These are phyloP conservation scores for Drosophila mimica DNA, from an alignment of 2,888 invertebrate genomes.

Conservation along the genomic window DNA sequence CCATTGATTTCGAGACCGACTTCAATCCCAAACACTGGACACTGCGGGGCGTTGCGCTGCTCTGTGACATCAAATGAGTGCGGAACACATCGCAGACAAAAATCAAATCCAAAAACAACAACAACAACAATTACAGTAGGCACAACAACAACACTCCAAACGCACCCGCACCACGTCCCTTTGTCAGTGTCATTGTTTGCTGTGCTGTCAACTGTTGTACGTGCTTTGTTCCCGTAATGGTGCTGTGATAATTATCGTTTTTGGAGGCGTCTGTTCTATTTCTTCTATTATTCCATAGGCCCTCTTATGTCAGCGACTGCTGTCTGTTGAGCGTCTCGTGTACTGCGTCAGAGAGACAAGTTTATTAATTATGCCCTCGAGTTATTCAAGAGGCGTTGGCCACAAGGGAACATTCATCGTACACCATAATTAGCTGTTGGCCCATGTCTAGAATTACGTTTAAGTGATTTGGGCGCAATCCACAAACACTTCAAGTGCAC, in stretches of 20 bases:
- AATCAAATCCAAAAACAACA: neutral
- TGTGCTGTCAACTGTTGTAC: constrained; percentile 65
- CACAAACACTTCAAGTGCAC: constrained; percentile 30
- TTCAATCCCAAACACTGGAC: constrained; percentile 98
- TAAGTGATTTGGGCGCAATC: constrained; percentile 35
- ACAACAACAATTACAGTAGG: neutral
- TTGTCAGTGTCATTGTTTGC: constrained; percentile 51
- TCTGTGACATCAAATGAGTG: constrained; percentile 97
- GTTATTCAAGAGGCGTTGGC: constrained; percentile 38
- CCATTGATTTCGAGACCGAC: constrained; percentile 96
- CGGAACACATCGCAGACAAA: neutral
- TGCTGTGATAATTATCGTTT: constrained; percentile 72
- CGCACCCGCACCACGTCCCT: constrained; percentile 6
- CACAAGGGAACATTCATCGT: constrained; percentile 33
- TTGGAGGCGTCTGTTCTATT: constrained; percentile 24
- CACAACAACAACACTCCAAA: constrained; percentile 2
- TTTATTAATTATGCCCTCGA: constrained; percentile 70
- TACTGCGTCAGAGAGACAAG: constrained; percentile 58
- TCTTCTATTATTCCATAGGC: neutral
- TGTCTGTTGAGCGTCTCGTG: constrained; percentile 53
- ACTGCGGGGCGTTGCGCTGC: constrained; percentile 95
- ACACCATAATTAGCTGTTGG: constrained; percentile 64
- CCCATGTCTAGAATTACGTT: constrained; percentile 39
- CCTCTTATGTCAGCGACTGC: constrained; percentile 13
- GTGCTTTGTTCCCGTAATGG: constrained; percentile 65